Evolutionary conservation across 1,140 invertebrate genomes (phyloP), one percentile per base, ranked within the genome.

Genomic region (Oedothorax gibbosus): DNA sequence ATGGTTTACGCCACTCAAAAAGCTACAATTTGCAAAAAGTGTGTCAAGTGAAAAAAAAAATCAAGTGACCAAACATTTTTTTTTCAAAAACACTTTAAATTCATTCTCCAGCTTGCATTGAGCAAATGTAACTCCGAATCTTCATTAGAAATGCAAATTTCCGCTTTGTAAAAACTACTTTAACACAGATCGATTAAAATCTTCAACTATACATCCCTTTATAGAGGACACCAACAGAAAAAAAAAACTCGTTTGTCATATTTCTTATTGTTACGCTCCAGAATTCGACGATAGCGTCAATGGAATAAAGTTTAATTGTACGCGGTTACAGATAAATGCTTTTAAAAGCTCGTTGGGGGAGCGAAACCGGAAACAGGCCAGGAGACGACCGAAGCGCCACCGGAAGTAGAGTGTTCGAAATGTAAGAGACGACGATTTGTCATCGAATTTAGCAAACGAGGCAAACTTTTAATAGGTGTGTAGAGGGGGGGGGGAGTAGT

Each of bases 231-330:
- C 18, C 18, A 62, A 35, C 57, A 62, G 5, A 15, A 62, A 62
- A 62, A 57, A 60, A 57, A 57, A 35, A 21, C 72, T 20, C 72
- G 54, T 75, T 57, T 60, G 72, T 75, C 72, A 75, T 14, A 75
- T 35, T 75, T 75, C 54, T 57, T 57, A 75, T 75, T 75, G 72
- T 75, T 21, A 75, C 72, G 7, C 21, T 49, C 69, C 6, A 54
- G 15, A 35, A 15, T 20, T 21, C 50, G 54, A 57, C 56, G 54
- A 75, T 75, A 75, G 57, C 56, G 72, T 75, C 72, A 75, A 75
- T 57, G 56, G 72, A 75, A 21, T 57, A 75, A 75, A 75, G 72
- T 75, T 51, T 77, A 77, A 77, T 77, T 77, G 75, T 77, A 64
- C 75, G 57, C 21, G 54, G 54, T 12, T 75, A 51, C 15, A 50